A percentile compares a stretch with the other conserved stretches of the same genome.
These are phyloP conservation scores for Hydrotaea cyrtoneurina DNA, from an alignment of 2,888 invertebrate genomes.

Conservation along the genomic window DNA sequence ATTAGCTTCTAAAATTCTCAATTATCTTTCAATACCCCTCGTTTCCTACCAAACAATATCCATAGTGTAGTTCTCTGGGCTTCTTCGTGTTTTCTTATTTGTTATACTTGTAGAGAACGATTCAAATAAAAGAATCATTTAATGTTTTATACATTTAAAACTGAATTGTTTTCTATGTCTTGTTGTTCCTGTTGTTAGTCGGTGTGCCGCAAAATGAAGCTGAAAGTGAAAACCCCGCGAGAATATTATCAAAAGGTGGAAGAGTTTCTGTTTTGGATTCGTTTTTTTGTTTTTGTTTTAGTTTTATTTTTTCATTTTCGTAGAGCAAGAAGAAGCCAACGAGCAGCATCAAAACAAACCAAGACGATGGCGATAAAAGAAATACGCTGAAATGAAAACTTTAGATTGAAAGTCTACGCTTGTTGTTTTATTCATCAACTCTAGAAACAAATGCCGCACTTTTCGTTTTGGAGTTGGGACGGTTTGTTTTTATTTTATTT, in stretches of 20 bases:
- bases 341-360: slow-evolving; percentile 17
- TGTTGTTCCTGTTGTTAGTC: no score
- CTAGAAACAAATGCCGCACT: slow-evolving; percentile 56
- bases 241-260: slow-evolving; percentile 68
- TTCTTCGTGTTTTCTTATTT: neutral
- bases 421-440: slow-evolving; percentile 68
- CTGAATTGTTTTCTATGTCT: slow-evolving; percentile 13
- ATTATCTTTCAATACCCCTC: neutral
- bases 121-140: slow-evolving; percentile 6
- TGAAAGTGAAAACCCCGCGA: slow-evolving; percentile 78
- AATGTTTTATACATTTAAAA: slow-evolving; percentile 39
- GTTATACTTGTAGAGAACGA: slow-evolving; percentile 3
- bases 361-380: slow-evolving; percentile 46
- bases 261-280: slow-evolving; percentile 6
- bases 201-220: slow-evolving; percentile 69
- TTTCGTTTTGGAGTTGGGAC: neutral
- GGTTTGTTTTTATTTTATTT: no score
- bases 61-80: neutral
- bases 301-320: slow-evolving; percentile 5
- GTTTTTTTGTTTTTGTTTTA: no score
- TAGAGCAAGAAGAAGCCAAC: slow-evolving; percentile 27
- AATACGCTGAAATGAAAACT: slow-evolving; percentile 14
- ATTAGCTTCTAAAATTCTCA: no score
- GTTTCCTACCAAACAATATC: neutral
- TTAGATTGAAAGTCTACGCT: slow-evolving; percentile 53